Evolutionary conservation across 2,113 vertebrate species (phyloP), one percentile per base, ranked within the genome.

Genomic region (Melanocharis versteri): DNA sequence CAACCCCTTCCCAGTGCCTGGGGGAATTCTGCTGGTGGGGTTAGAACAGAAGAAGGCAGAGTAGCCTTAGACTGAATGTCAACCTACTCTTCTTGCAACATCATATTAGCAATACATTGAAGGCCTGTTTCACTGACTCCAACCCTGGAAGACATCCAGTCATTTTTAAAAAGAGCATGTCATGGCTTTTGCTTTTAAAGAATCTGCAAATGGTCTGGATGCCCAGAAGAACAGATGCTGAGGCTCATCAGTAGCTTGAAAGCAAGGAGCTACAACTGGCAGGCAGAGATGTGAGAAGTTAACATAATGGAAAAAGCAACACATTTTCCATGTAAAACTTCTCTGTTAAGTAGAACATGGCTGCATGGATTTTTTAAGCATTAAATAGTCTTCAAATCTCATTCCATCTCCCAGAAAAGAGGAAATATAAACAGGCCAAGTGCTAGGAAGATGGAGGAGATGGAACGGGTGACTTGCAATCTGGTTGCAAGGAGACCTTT

Each of bases 311-410:
- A 94, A 96, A 95, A 88, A 93, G 22, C 62, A 90, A 83, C 45
- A 89, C 42, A 75, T 87, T 94, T 97, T 96, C 95, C 83, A n/a
- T 87, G 76, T 92, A 87, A 92, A 92, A 39, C 16, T 58, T 62
- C 42, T 85, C 62, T 62, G 7, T 71, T 94, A 93, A 96, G 42
- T 57, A 87, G 57, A 82, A 91, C 37, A 79, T 0, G 24, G 33
- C 45, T 84, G 71, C 65, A 31, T 1, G 18, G 53, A 91, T 95
- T 84, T 94, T 96, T 95, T 27, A 87, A 93, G 69, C 51, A 76
- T 89, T 87, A 93, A 82, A 79, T 75, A 83, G 26, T 58, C 23
- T 96, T 88, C 66, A 91, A 85, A 83, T 54, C 35, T 65, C 18
- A 37, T 80, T 80, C 35, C 19, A 35, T 18, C 15, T 72, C 33